Base-by-base conservation (phyloP, 2,797 vertebrate genomes). In the Catamblyrhynchus diadema region DNA sequence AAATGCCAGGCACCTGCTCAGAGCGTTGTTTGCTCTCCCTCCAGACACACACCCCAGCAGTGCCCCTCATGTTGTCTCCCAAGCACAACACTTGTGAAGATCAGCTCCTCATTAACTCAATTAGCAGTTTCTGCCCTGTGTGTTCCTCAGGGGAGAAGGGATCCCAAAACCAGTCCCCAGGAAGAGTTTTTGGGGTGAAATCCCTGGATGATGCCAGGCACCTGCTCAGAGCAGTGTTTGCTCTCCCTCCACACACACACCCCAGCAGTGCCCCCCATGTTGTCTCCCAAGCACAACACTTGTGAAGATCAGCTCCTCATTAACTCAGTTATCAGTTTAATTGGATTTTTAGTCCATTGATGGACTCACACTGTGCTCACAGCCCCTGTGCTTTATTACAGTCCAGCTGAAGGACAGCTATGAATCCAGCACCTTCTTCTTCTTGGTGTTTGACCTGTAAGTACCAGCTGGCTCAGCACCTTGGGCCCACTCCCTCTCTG, bases 381-480 rank as follows among this genome's bases (percentile, higher is more conserved):
- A 51, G 45, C 24, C 44, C 12, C 48, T 2, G 0, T 77, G 30
- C 69, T 98, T 96, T 95, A 53, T 98, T 98, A 81, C 97, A 99
- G 99, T 99, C 95, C 99, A 99, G 97, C 98, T 99, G 94, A 99
- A 99, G 97, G 99, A 99, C 97, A 99, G 98, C 97, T 99, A 98
- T 10, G 99, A 99, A 97, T 99, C 99, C 94, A 98, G 98, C 71
- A 99, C 98, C 86, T 99, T 99, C 98, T 99, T 98, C 98, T 99
- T 99, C 98, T 95, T 99, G 97, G 98, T 99, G 88, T 99, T 99
- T 97, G 99, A 99, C 94, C 96, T 99, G 99, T 99, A 97, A 99
- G 99, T 99, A 97, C 81, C 86, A 83, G n/a, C 73, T 90, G 25
- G 32, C 37, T 53, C 30, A 5, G 39, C 66, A 44, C 17, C 25